These are phyloP conservation scores for Anas bernieri DNA, from an alignment of 2,797 vertebrate genomes.

Conservation along the genomic window DNA sequence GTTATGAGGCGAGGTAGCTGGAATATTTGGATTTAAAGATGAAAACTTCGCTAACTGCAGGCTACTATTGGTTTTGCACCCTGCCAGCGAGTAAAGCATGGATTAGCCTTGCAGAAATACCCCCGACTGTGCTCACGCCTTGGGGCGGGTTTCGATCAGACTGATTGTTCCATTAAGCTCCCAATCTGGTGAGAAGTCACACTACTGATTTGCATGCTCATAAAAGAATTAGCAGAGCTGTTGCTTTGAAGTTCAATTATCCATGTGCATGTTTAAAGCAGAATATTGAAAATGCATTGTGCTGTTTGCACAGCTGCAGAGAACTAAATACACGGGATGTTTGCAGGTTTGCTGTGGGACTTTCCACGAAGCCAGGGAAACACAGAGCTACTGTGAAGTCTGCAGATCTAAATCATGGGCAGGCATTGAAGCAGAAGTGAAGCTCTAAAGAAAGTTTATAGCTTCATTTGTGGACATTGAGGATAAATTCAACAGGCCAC, in stretches of 20 bases:
- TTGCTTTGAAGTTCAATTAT: constrained; percentile 66
- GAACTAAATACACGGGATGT: not conserved
- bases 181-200: constrained; percentile 54
- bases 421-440: not conserved
- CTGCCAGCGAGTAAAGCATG: constrained; percentile 1
- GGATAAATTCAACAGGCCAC: constrained; percentile 9
- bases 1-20: not conserved
- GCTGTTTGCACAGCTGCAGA: constrained; percentile 62
- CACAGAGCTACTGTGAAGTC: not conserved
- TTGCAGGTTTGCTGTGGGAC: not conserved
- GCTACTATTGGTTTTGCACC: constrained; percentile 34
- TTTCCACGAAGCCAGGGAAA: not conserved
- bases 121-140: not conserved
- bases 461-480: constrained; percentile 30
- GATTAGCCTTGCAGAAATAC: constrained; percentile 16
- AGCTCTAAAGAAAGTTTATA: constrained; percentile 23
- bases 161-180: constrained; percentile 58
- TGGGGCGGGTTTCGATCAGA: constrained; percentile 18
- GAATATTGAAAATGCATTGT: constrained; percentile 21
- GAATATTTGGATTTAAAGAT: not conserved
- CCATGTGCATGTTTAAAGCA: constrained; percentile 45
- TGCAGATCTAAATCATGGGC: not conserved
- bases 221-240: constrained; percentile 61
- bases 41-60: constrained; percentile 38
- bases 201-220: constrained; percentile 71